These are phyloP conservation scores for Mastacembelus armatus DNA, from an alignment of 2,797 vertebrate genomes.

Conservation along the genomic window DNA sequence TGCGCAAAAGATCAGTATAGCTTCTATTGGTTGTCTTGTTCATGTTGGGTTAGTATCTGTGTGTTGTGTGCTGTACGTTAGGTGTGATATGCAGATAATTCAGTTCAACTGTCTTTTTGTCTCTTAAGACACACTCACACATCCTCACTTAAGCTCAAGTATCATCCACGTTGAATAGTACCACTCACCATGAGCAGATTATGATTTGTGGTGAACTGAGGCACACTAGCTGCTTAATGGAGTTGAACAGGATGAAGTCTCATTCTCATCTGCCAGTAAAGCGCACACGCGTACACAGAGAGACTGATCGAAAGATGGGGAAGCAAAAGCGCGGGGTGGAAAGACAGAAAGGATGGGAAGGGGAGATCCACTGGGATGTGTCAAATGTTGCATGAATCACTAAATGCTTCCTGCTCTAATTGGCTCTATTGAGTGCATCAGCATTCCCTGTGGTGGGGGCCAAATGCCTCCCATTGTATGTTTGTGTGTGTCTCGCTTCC, in stretches of 20 bases:
- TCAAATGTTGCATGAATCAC: slow-evolving; percentile 77
- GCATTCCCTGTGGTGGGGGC: slow-evolving; percentile 42
- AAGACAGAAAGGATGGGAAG: slow-evolving; percentile 35
- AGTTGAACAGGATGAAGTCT: slow-evolving; percentile 69
- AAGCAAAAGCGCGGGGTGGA: slow-evolving; percentile 9
- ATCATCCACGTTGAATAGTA: slow-evolving; percentile 42
- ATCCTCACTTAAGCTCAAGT: slow-evolving; percentile 45
- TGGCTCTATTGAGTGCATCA: slow-evolving; percentile 65
- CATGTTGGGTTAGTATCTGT: neutral
- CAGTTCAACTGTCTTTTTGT: slow-evolving; percentile 5
- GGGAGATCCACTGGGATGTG: slow-evolving; percentile 61
- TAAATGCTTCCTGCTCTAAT: slow-evolving; percentile 75
- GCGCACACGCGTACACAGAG: slow-evolving; percentile 39
- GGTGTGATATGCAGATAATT: slow-evolving; percentile 37
- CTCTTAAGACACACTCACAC: neutral
- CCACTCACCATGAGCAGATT: slow-evolving; percentile 65
- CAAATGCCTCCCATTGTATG: slow-evolving; percentile 46
- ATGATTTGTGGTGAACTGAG: slow-evolving; percentile 71
- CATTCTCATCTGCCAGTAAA: slow-evolving; percentile 61
- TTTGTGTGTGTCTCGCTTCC: slow-evolving; percentile 38
- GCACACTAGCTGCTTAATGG: slow-evolving; percentile 77
- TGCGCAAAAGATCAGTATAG: neutral
- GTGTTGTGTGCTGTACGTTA: slow-evolving; percentile 26
- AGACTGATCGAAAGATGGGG: slow-evolving; percentile 46
- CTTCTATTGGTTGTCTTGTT: slow-evolving; percentile 8